A percentile compares a stretch with the other conserved stretches of the same genome.
phyloP scores from a whole-genome alignment of 2,888 invertebrate genomes.

The Dorcus hopei region DNA sequence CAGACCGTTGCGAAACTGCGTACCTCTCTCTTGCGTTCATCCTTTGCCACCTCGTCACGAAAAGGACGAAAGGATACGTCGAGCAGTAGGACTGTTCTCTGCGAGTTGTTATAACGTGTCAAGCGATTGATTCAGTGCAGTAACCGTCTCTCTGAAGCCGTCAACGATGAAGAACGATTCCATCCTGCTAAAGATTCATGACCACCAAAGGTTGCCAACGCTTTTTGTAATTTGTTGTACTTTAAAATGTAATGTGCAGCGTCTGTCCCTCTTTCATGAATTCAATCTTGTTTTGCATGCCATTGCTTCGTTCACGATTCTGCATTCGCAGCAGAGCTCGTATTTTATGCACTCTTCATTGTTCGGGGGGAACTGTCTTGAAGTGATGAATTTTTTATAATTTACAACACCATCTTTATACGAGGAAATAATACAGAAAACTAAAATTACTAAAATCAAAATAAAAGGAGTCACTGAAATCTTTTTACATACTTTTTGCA shows the following conservation, averaged over 20 bases:
- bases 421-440: too few relatives aligned
- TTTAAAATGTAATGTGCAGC: constrained; percentile 21
- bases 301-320: neutral
- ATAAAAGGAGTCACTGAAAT: too few relatives aligned
- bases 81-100: constrained; percentile 9
- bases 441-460: too few relatives aligned
- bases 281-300: constrained; percentile 2
- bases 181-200: constrained; percentile 31
- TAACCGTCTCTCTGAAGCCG: constrained; percentile 26
- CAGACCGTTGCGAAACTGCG: constrained; percentile 4
- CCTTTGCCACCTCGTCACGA: neutral
- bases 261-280: constrained; percentile 16
- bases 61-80: neutral
- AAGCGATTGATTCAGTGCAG: constrained; percentile 30
- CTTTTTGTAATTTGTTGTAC: constrained; percentile 29
- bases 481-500: too few relatives aligned
- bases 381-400: too few relatives aligned
- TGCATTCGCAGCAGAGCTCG: neutral
- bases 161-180: constrained; percentile 28
- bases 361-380: neutral
- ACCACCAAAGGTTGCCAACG: constrained; percentile 27
- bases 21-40: neutral
- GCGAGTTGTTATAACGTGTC: constrained; percentile 26
- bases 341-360: neutral
- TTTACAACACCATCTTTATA: too few relatives aligned